phyloP scores from a whole-genome alignment of 2,888 invertebrate genomes.

The Leptothorax acervorum region DNA sequence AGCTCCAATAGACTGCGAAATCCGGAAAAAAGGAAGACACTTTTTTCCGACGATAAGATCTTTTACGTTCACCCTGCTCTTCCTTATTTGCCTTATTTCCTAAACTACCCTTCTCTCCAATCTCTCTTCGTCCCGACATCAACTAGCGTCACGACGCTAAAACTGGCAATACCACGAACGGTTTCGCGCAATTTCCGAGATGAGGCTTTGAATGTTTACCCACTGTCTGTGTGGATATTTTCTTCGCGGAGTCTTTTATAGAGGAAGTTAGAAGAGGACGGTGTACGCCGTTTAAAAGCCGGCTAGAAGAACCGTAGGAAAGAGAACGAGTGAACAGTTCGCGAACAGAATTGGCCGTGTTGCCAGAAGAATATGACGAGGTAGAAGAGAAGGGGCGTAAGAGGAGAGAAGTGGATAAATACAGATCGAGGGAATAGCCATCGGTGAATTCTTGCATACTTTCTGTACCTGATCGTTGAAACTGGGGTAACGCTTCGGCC shows the following conservation, averaged over 20 bases:
- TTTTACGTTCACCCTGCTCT: background rate
- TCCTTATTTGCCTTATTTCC: constrained; percentile 28
- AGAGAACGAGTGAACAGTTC: constrained; percentile 10
- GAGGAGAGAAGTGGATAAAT: background rate
- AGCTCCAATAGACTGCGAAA: constrained; percentile 7
- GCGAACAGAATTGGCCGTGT: constrained; percentile 5
- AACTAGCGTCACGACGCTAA: constrained; percentile 20
- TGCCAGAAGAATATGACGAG: background rate
- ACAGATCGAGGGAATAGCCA: constrained; percentile 5
- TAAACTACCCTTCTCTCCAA: constrained; percentile 21
- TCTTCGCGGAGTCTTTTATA: constrained; percentile 47
- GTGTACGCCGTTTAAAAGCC: constrained; percentile 26
- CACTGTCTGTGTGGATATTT: constrained; percentile 43
- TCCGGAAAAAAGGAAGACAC: background rate
- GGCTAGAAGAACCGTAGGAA: constrained; percentile 8
- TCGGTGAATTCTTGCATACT: constrained; percentile 25
- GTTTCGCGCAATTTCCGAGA: constrained; percentile 49
- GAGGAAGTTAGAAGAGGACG: constrained; percentile 1
- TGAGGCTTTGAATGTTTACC: constrained; percentile 48
- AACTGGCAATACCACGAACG: constrained; percentile 26
- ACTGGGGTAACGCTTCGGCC: background rate
- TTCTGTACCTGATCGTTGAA: constrained; percentile 9
- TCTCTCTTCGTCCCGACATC: constrained; percentile 20
- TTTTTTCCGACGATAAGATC: constrained; percentile 37
- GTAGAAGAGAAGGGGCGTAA: background rate